Evolutionary conservation across 2,888 invertebrate species (phyloP), one percentile per base, ranked within the genome.

Genomic region (Rapana venosa): DNA sequence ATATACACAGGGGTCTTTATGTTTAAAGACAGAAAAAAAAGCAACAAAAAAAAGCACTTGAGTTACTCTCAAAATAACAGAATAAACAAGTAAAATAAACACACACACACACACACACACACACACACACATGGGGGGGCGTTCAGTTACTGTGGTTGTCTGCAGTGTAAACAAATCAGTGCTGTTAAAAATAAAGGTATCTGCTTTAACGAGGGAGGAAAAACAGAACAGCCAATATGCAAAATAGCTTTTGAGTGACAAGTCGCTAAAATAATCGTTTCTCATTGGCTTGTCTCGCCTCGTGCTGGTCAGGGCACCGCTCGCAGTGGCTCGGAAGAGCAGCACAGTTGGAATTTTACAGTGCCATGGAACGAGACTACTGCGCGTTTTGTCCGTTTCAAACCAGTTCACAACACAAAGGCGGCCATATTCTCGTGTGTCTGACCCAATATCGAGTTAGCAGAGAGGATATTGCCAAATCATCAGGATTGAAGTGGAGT

Each of bases 361-460:
- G 93, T 91, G 90, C 91, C 92, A 92, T 61, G 92, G 93, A 93
- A 93, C 93, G 81, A 90, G 83, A 89, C 74, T 83, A 61, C 88
- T 61, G 58, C 89, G 88, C 90, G 88, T 87, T 91, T 90, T 91
- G 87, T 92, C 87, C 92, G 92, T 92, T 93, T 93, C 91, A 93
- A 91, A 92, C 36, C 56, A n/a, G 92, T 90, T 66, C 87, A 86
- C 83, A 90, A 92, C 92, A 94, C 94, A 94, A 94, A 93, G 93
- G 91, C 93, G 91, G 93, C 93, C 93, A 93, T 93, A 90, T 92
- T 93, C 91, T 87, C 79, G 79, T 58, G 86, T 83, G 84, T 66
- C 74, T 87, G 81, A 83, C 87, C 32, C 17, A 13, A 32, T 15
- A 20, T 11, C 17, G 32, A 15, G 26, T 32, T 87, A 26, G 70